phyloP scores from a whole-genome alignment of 2,113 vertebrate species.

The Datnioides undecimradiatus region DNA sequence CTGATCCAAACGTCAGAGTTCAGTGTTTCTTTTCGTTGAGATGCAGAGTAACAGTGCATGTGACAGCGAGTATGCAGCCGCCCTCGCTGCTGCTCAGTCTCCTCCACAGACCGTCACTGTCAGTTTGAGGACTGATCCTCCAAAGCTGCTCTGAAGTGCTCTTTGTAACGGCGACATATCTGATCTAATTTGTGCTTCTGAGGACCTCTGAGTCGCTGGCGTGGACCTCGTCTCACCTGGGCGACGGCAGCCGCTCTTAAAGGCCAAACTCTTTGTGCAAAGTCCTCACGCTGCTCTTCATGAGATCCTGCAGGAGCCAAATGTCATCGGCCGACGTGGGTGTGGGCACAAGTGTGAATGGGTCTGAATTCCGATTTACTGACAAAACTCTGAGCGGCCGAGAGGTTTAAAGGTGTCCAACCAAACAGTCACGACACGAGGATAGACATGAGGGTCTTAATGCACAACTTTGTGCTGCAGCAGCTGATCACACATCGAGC shows the following conservation, averaged over 20 bases:
- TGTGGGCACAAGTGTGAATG: not conserved
- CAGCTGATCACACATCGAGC: too few species aligned
- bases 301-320: not conserved
- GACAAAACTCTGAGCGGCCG: not conserved
- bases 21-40: too few species aligned
- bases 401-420: not conserved
- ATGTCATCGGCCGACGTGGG: not conserved
- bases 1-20: too few species aligned
- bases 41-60: too few species aligned
- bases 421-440: too few species aligned
- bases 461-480: too few species aligned
- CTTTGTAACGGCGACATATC: not conserved
- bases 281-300: not conserved
- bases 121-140: not conserved
- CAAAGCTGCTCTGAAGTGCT: not conserved
- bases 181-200: not conserved
- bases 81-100: too few species aligned
- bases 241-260: not conserved
- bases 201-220: not conserved
- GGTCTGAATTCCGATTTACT: not conserved
- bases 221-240: not conserved
- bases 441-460: too few species aligned
- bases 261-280: conserved; percentile 2
- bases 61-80: too few species aligned
- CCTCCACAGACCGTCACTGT: too few species aligned